Base-by-base conservation (phyloP, 30 jellyfish, hydroid and myxozoan genomes). In the Pseudorhiza aurosa region DNA sequence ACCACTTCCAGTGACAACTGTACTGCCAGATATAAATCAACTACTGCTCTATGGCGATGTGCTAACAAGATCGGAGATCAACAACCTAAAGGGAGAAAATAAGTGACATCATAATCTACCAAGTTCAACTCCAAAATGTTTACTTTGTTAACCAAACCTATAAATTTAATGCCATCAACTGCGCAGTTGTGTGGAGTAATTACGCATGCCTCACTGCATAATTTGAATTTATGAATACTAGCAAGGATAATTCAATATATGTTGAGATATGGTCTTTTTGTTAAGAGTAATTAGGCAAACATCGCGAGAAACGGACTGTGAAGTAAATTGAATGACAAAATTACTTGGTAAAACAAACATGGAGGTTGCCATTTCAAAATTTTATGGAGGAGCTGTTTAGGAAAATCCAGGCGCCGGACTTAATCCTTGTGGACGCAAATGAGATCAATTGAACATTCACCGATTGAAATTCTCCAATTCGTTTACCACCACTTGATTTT, bases 151-250 rank as follows among this genome's bases (percentile, higher is more conserved):
- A 15, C 6, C 62, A 8, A 47, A 7, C 27, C 62, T 3, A 3
- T n/a, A 47, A 47, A 21, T 9, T 21, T 19, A 53, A 53, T 33
- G 58, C 62, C n/a, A 64, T 35, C 36, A 28, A 30, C 9, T n/a
- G 6, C 31, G 36, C 12, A 64, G 17, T 64, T 40, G 58, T 17
- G 18, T 32, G 55, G 19, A 21, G 49, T 30, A 60, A 32, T 64
- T 64, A 33, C 77, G 58, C 77, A 64, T 64, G 58, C 59, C 77
- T 64, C 58, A 33, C 32, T 33, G 49, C 77, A 30, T 64, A 44
- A 30, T 33, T 30, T 21, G 2, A 10, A 31, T 25, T 10, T 60
- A 47, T 15, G 62, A 47, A 15, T 15, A 47, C 5, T 47, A 47
- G 75, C 51, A 56, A 36, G 18, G 24, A 56, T 56, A 39, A 11